Conservation (phyloP, 2,113 vertebrate genomes). For the Chunga burmeisteri region DNA sequence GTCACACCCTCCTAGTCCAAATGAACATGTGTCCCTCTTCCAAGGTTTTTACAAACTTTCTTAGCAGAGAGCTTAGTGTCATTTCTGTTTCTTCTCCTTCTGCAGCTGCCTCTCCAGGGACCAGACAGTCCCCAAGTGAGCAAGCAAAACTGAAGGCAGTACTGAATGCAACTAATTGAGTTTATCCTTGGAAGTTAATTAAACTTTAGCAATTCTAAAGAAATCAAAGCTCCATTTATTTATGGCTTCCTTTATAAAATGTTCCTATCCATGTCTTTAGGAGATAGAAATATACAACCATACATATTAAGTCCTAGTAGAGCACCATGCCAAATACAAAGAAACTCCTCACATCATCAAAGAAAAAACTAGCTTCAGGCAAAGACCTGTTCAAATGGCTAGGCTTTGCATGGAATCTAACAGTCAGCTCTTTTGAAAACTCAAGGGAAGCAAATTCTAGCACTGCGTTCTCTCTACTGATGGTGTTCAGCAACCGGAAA, state of each 20-base stretch:
- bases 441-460: neutral
- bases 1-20: neutral
- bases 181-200: slow-evolving; percentile 54
- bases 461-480: neutral
- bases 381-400: slow-evolving; percentile 16
- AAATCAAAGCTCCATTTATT: slow-evolving; percentile 50
- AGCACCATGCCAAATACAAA: neutral
- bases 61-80: neutral
- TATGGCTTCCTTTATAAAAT: slow-evolving; percentile 37
- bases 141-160: neutral
- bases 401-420: neutral
- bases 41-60: neutral
- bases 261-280: neutral
- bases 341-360: slow-evolving; percentile 13
- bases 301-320: neutral
- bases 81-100: neutral
- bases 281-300: slow-evolving; percentile 10
- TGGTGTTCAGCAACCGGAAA: neutral
- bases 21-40: neutral
- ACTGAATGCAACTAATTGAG: neutral
- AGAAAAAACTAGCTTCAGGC: slow-evolving; percentile 6
- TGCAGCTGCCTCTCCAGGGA: neutral
- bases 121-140: neutral
- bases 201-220: slow-evolving; percentile 45
- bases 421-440: slow-evolving; percentile 25